Conservation (phyloP, 1,140 invertebrate genomes). For the Ericerus pela region DNA sequence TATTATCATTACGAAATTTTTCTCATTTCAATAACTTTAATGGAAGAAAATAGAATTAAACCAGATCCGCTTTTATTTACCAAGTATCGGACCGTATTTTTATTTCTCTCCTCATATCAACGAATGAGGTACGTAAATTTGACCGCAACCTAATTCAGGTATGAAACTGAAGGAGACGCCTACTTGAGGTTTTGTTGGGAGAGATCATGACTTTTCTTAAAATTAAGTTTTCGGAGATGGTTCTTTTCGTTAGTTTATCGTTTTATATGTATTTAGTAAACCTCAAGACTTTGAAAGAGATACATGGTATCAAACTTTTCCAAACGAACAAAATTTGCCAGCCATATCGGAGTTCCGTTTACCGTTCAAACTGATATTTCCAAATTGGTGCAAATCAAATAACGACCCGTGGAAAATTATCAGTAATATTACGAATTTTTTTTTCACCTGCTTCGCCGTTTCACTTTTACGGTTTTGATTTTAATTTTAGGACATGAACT, state of each 20-base stretch:
- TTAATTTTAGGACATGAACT: constrained; percentile 28
- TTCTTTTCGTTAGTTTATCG: constrained; percentile 17
- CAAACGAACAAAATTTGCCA: constrained; percentile 28
- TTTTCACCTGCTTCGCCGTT: background rate
- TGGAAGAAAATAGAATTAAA: constrained; percentile 22
- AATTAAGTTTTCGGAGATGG: constrained; percentile 17
- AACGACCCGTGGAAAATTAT: constrained; percentile 18
- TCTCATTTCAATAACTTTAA: constrained; percentile 29
- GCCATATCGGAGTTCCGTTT: constrained; percentile 32
- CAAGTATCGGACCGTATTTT: constrained; percentile 17
- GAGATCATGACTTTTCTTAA: too few relatives aligned
- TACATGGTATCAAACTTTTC: constrained; percentile 29
- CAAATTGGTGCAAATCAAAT: constrained; percentile 12
- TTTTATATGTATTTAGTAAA: constrained; percentile 20
- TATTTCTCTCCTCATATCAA: constrained; percentile 16
- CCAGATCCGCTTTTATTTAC: constrained; percentile 19
- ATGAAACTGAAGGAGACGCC: too few relatives aligned
- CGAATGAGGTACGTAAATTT: too few relatives aligned
- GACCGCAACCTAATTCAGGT: too few relatives aligned
- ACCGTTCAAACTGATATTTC: constrained; percentile 24
- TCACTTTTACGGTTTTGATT: constrained; percentile 7
- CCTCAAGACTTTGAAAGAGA: constrained; percentile 29
- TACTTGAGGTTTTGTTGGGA: too few relatives aligned
- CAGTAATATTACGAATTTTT: background rate
- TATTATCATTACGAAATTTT: constrained; percentile 35